Evolutionary conservation across 2,888 invertebrate species (phyloP), one percentile per base, ranked within the genome.

Genomic region (Protula sp.): DNA sequence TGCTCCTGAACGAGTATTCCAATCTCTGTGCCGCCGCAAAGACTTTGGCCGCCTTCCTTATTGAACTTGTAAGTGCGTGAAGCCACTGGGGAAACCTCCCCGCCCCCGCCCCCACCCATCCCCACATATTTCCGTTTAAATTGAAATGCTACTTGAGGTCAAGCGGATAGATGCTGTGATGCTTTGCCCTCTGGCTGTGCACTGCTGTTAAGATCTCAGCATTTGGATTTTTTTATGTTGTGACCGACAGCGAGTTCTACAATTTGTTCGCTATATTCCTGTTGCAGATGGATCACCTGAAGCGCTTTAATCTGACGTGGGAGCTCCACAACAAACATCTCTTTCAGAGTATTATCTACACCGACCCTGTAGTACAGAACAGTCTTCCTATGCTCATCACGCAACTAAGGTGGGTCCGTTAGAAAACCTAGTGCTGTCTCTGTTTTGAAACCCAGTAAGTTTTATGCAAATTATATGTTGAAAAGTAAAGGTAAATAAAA

Each of bases 281-380:
- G n/a, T n/a, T n/a, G n/a, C 38, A 38, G 75, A 81, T 82, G 59
- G 83, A 85, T 64, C 85, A 87, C 72, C 80, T 87, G 65, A 84
- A 84, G 66, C 85, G 84, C 70, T 87, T 87, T 72, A 85, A 85
- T 69, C 82, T 88, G 53, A 86, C 86, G 3, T 88, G 88, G 87
- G 85, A 86, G 69, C 83, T 86, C 70, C 85, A 87, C 64, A 87
- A 87, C 79, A 87, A 87, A 71, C 86, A 86, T 71, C 82, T 88
- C 65, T 88, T 87, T 78, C 87, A 87, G 66, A 81, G 82, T 55
- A 80, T 83, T 63, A 82, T 84, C 38, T 84, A 82, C 68, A 75
- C 83, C 48, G 86, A 87, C 74, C 83, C 85, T 52, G 77, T 84
- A 55, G 83, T 86, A 63, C 85, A 85, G 70, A 84, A 83, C 67